phyloP scores from a whole-genome alignment of 2,888 invertebrate genomes.

The Limnephilus marmoratus region DNA sequence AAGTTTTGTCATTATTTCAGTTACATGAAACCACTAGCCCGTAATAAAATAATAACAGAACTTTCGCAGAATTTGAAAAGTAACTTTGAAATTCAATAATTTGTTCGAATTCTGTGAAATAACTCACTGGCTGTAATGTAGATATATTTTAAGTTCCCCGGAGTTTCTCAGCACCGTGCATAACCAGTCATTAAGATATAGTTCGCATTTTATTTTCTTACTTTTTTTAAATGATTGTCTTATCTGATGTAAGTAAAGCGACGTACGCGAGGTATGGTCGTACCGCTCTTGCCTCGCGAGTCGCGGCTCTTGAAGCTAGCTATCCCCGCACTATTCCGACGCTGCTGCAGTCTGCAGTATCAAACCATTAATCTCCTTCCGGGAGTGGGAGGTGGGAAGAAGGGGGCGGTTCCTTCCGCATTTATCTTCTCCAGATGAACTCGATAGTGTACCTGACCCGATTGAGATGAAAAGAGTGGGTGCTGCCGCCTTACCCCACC shows the following conservation, averaged over 20 bases:
- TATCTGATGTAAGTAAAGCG: neutral
- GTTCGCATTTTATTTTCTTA: too few relatives aligned
- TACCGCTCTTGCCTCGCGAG: too few relatives aligned
- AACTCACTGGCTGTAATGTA: too few relatives aligned
- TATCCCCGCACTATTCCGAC: neutral
- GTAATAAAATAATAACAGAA: too few relatives aligned
- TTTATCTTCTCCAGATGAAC: slow-evolving; percentile 44
- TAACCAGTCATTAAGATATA: neutral
- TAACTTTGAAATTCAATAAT: too few relatives aligned
- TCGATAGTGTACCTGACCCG: slow-evolving; percentile 63
- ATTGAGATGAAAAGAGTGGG: slow-evolving; percentile 49
- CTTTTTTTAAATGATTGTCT: too few relatives aligned
- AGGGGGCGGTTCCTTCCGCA: neutral
- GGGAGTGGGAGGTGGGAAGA: slow-evolving; percentile 13
- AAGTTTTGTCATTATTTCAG: too few relatives aligned
- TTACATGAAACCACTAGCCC: too few relatives aligned
- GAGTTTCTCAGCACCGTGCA: neutral
- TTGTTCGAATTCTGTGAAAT: too few relatives aligned
- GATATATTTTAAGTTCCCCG: too few relatives aligned
- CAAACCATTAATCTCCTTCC: neutral
- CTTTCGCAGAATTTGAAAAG: too few relatives aligned
- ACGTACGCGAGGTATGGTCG: neutral
- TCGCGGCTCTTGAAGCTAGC: neutral
- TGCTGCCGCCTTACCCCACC: slow-evolving; percentile 17
- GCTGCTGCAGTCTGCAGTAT: slow-evolving; percentile 11